These are phyloP conservation scores for Lagopus muta DNA, from an alignment of 2,113 vertebrate species.

Conservation along the genomic window DNA sequence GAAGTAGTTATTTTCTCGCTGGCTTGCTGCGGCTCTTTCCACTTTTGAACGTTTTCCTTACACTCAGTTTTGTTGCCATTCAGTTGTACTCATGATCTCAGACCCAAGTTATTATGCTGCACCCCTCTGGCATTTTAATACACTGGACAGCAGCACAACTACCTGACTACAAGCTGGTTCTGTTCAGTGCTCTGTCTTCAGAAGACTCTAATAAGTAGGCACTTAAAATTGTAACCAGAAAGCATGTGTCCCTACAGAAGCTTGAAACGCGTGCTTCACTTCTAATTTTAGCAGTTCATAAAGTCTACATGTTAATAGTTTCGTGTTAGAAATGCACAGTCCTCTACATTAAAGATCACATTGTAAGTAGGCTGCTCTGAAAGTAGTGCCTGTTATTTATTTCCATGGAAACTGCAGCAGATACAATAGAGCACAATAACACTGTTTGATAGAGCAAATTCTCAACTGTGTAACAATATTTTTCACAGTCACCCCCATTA, in stretches of 20 bases:
- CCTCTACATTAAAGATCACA: not conserved
- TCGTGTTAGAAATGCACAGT: not conserved
- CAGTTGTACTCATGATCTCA: not conserved
- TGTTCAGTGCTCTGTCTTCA: not conserved
- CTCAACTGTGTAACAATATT: not conserved
- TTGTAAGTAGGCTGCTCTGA: not conserved
- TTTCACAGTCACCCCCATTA: not conserved
- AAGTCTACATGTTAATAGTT: not conserved
- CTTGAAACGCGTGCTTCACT: not conserved
- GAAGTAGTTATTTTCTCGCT: not conserved
- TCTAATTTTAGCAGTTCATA: not conserved
- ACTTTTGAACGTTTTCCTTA: not conserved
- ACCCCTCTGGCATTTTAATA: not conserved
- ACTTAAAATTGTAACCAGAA: constrained; percentile 10
- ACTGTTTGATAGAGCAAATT: not conserved
- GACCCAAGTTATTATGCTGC: not conserved
- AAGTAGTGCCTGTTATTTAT: too few species aligned
- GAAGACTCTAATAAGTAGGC: not conserved
- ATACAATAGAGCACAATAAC: not conserved
- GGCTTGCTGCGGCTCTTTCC: not conserved
- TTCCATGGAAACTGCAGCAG: not conserved
- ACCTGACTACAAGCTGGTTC: constrained; percentile 27
- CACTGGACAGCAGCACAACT: constrained; percentile 1
- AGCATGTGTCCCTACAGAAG: not conserved
- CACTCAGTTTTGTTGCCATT: not conserved